Conservation (phyloP, 1,140 invertebrate genomes). For the Leucophenga varia region DNA sequence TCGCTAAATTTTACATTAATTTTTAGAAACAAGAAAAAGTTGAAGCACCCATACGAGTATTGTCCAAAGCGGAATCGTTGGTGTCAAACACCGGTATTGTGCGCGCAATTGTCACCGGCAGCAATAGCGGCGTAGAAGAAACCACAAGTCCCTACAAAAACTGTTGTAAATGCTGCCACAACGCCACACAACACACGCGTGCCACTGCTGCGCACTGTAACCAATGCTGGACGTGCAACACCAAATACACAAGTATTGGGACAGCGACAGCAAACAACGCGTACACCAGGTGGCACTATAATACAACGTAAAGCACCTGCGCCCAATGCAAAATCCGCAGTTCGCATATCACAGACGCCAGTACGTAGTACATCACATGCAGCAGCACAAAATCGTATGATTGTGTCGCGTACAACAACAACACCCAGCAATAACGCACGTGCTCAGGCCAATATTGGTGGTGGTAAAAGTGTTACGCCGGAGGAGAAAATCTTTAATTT, state of each 20-base stretch:
- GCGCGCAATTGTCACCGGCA: conserved; percentile 11
- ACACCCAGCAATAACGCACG: not conserved
- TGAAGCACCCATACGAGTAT: conserved; percentile 43
- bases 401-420: conserved; percentile 1
- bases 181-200: conserved; percentile 25
- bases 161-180: conserved; percentile 11
- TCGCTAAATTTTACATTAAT: not conserved
- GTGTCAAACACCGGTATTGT: conserved; percentile 41
- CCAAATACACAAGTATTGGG: conserved; percentile 9
- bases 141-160: conserved; percentile 2
- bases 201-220: conserved; percentile 8
- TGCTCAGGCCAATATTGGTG: not conserved
- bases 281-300: conserved; percentile 19
- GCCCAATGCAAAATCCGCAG: not conserved
- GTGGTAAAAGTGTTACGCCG: conserved; percentile 36
- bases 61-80: conserved; percentile 36
- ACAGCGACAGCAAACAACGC: conserved; percentile 33
- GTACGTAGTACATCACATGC: conserved; percentile 14
- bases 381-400: not conserved
- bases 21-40: conserved; percentile 35
- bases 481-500: conserved; percentile 53
- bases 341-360: conserved; percentile 9
- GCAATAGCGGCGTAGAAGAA: not conserved
- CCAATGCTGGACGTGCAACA: conserved; percentile 1
- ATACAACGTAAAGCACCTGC: conserved; percentile 14